These are phyloP conservation scores for Eulacestoma nigropectus DNA, from an alignment of 2,113 vertebrate genomes.

Conservation along the genomic window DNA sequence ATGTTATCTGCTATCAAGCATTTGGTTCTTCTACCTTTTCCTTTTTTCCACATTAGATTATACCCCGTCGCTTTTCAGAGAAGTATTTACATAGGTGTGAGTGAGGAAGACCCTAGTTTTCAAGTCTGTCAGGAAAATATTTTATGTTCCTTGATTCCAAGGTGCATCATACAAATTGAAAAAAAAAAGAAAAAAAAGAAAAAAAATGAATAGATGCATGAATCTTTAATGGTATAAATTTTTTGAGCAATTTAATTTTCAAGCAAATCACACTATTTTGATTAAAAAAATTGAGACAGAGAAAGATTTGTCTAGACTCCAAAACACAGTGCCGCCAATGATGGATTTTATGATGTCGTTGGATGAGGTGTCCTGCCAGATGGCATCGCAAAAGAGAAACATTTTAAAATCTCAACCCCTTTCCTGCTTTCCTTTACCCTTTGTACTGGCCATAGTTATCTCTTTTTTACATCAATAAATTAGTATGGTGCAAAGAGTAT, in stretches of 20 bases:
- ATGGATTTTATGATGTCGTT: not conserved
- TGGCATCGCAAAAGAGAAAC: slow-evolving; percentile 17
- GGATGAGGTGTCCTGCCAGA: not conserved
- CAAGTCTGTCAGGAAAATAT: slow-evolving; percentile 79
- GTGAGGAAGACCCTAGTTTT: slow-evolving; percentile 75
- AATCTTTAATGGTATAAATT: slow-evolving; percentile 17
- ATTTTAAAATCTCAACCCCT: not conserved
- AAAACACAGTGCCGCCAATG: not conserved
- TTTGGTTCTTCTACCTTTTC: slow-evolving; percentile 55
- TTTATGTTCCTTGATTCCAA: slow-evolving; percentile 60
- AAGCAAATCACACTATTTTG: slow-evolving; percentile 4
- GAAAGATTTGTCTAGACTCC: slow-evolving; percentile 19
- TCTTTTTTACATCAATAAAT: not conserved
- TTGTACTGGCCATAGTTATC: slow-evolving; percentile 30
- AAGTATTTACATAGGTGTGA: slow-evolving; percentile 68
- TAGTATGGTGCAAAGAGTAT: slow-evolving; percentile 92
- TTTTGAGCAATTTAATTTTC: slow-evolving; percentile 4
- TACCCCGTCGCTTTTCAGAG: slow-evolving; percentile 59
- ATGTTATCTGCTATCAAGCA: slow-evolving; percentile 64
- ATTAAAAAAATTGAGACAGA: not conserved
- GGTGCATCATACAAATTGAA: slow-evolving; percentile 42
- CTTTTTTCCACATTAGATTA: slow-evolving; percentile 51
- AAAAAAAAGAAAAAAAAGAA: not conserved
- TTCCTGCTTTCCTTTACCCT: not conserved
- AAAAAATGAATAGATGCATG: not conserved